Evolutionary conservation across 2,888 invertebrate genomes (phyloP).

Genomic region (Hofmannophila pseudospretella): DNA sequence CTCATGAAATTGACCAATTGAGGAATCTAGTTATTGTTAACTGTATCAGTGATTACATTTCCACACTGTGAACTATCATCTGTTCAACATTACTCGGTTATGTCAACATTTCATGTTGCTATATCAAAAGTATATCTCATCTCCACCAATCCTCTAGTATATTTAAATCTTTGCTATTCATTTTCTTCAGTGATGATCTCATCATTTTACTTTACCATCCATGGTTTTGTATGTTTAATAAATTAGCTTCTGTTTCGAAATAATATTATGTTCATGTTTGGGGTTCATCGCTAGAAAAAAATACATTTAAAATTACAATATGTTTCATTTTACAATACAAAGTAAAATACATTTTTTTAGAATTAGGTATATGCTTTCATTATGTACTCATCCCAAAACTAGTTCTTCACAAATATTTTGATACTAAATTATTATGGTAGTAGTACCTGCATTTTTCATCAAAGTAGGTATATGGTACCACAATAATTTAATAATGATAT

Average conservation of each 20-base stretch:
- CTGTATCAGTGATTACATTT: constrained; percentile 74
- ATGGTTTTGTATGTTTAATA: constrained; percentile 42
- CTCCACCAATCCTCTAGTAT: constrained; percentile 30
- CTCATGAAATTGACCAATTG: constrained; percentile 51
- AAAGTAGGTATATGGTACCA: too few species aligned
- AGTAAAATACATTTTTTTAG: constrained; percentile 14
- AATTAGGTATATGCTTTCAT: constrained; percentile 13
- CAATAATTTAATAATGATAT: too few species aligned
- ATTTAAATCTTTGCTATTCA: constrained; percentile 20
- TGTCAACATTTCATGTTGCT: constrained; percentile 49
- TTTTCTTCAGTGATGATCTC: constrained; percentile 5
- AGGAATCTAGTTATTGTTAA: constrained; percentile 47
- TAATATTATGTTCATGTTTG: constrained; percentile 19
- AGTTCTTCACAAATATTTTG: too few species aligned
- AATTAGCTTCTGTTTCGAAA: constrained; percentile 16
- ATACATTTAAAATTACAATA: constrained; percentile 4
- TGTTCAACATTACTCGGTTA: constrained; percentile 55
- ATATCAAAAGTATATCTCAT: constrained; percentile 31
- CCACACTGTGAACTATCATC: constrained; percentile 61
- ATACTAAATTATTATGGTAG: too few species aligned
- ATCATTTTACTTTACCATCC: constrained; percentile 66
- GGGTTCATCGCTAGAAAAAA: constrained; percentile 50
- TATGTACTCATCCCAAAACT: constrained; percentile 22
- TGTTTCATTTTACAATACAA: constrained; percentile 16
- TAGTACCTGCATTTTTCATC: too few species aligned